Evolutionary conservation across 2,888 invertebrate species (phyloP), one percentile per base, ranked within the genome.

Genomic region (Tridacna crocea): DNA sequence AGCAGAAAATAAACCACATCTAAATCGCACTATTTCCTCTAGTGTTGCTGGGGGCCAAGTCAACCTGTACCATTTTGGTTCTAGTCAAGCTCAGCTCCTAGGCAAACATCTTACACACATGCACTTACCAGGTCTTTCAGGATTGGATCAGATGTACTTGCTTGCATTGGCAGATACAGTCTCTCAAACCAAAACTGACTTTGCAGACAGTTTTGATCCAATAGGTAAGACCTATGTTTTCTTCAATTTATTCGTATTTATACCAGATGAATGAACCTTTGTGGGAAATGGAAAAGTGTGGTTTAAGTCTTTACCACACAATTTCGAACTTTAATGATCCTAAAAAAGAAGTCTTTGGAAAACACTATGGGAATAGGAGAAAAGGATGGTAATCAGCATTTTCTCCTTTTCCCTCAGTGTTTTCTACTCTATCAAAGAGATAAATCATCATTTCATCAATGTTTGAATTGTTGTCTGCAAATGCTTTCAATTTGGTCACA

Each of bases 91-190:
- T 17, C 87, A 87, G 73, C 80, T 92, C 22, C 87, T 94, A 68
- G 89, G 92, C 15, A 88, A 91, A 22, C 96, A 99, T 13, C 95
- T 99, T 60, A 99, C 99, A 0, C 99, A 99, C 94, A 94, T 94
- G 51, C 95, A 95, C 85, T 91, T 95, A 48, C 99, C 99, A 0
- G 99, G 99, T 0, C 95, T 99, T 60, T 93, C 94, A 36, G 98
- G 98, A 88, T 96, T 99, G 76, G 99, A 99, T 95, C 99, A 99
- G 95, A 99, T 99, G 99, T 99, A 99, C 95, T 95, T 99, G 83
- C 95, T 99, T n/a, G 99, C 99, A 0, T 95, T 99, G 82, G 99
- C 99, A 17, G 99, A 99, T 92, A 99, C 99, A 0, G 98, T 99
- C 55, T 95, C 95, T 46, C 94, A 94, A 85, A 94, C 94, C 47